phyloP scores from a whole-genome alignment of 37 sponge, comb jelly and placozoan genomes.

The Haliclona indistincta region DNA sequence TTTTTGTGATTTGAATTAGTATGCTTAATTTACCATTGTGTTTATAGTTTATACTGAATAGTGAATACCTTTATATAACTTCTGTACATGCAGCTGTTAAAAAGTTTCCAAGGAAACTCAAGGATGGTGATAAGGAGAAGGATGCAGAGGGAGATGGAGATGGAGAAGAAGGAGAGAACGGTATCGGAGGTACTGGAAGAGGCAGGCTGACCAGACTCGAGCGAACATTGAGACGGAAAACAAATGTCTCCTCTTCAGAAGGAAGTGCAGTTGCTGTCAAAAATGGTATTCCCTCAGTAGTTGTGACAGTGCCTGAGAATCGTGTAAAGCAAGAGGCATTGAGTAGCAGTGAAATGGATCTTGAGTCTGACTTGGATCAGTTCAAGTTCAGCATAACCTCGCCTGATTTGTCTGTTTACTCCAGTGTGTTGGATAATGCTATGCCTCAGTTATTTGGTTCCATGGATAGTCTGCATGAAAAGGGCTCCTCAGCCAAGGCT shows the following conservation, averaged over 20 bases:
- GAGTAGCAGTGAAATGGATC: constrained; percentile 10
- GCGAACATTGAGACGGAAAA: not conserved
- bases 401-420: constrained; percentile 21
- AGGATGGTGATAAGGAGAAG: not conserved
- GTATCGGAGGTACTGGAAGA: not conserved
- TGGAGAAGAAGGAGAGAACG: not conserved
- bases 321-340: not conserved
- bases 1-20: too few relatives aligned
- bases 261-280: not conserved
- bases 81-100: constrained; percentile 70
- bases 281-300: not conserved
- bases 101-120: constrained; percentile 49
- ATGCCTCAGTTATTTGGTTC: constrained; percentile 46
- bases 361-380: constrained; percentile 40
- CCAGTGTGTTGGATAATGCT: constrained; percentile 15
- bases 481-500: not conserved
- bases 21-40: too few relatives aligned
- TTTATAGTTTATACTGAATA: too few relatives aligned
- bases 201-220: not conserved
- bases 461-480: constrained; percentile 24
- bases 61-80: not conserved
- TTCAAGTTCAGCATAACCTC: constrained; percentile 44
- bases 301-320: not conserved
- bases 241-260: not conserved
- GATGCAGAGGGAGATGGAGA: not conserved